phyloP scores from a whole-genome alignment of 1,140 invertebrate species.

The Rhagoletis pomonella region DNA sequence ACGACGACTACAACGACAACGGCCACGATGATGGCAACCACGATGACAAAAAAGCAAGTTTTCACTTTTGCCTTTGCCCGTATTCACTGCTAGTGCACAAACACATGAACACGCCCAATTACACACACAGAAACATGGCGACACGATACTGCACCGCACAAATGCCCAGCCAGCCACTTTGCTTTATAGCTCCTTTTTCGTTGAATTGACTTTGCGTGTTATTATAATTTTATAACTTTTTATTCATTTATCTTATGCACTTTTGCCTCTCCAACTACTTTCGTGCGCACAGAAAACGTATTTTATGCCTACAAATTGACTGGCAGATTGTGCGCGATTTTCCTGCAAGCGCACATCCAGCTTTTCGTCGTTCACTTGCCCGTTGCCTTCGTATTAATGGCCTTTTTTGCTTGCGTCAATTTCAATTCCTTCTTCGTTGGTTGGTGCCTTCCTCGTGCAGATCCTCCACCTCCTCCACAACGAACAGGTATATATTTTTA shows the following conservation, averaged over 20 bases:
- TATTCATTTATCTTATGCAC: constrained; percentile 49
- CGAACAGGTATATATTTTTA: constrained; percentile 43
- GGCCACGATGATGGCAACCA: constrained; percentile 33
- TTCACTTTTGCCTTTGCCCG: constrained; percentile 56
- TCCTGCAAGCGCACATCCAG: neutral
- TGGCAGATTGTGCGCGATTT: neutral
- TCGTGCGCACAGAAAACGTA: neutral
- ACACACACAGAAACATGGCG: constrained; percentile 12
- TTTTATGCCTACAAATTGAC: neutral
- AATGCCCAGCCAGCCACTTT: constrained; percentile 47
- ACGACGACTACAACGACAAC: constrained; percentile 41
- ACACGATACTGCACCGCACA: constrained; percentile 33
- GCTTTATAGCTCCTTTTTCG: constrained; percentile 12
- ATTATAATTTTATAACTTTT: constrained; percentile 31
- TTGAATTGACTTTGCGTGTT: constrained; percentile 38
- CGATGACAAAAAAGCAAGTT: constrained; percentile 55
- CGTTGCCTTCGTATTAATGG: neutral
- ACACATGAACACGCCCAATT: constrained; percentile 43
- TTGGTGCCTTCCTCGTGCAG: neutral
- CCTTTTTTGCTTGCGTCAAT: constrained; percentile 35
- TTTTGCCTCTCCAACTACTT: neutral
- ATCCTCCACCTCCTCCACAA: constrained; percentile 38
- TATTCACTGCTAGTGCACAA: constrained; percentile 30
- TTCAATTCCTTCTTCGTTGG: constrained; percentile 28
- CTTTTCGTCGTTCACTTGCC: constrained; percentile 2